Base-by-base conservation (phyloP, 1,140 invertebrate genomes). In the Euura lappo region DNA sequence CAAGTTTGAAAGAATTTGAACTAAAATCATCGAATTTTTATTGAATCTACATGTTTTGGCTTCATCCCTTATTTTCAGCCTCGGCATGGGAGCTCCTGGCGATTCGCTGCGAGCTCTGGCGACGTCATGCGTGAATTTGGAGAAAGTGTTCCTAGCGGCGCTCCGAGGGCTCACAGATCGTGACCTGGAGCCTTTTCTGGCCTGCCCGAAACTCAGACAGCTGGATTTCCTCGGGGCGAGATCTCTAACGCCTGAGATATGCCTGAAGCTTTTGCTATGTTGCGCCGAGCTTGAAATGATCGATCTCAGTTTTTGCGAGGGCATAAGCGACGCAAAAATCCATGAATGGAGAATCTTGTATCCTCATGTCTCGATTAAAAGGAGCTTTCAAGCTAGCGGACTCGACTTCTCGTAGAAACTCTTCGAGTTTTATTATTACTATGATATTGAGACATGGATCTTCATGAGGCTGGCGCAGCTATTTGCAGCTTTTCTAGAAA, bases 261-360 rank as follows among this genome's bases (percentile, higher is more conserved):
- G 92, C 82, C 87, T 90, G 64, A 85, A 89, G 87, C 90, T 86
- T 82, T 89, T 93, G 70, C 76, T 80, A 13, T 85, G 77, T 47
- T 86, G 89, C 73, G 79, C 86, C 6, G 90, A 94, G 71, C 83
- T 97, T 28, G 88, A 90, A 77, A 88, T 97, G 76, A 87, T 97
- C 65, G 96, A 97, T 83, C 89, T 97, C 11, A 96, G 95, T 74
- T 97, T 96, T 85, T 97, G 95, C 83, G 92, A 94, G 78, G 91
- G 92, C 72, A 93, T 97, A 69, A 90, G 90, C 72, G 91, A 93
- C 79, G 88, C 90, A 65, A 90, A 93, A 87, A 91, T 95, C 45
- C 74, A 86, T 42, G 87, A 90, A 79, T 93, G 91, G 92, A 86
- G 89, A 8, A 76, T 84, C 70, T 83, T 89, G 67, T 93, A 91